Conservation (phyloP, 2,888 invertebrate genomes). For the Apamea anceps region DNA sequence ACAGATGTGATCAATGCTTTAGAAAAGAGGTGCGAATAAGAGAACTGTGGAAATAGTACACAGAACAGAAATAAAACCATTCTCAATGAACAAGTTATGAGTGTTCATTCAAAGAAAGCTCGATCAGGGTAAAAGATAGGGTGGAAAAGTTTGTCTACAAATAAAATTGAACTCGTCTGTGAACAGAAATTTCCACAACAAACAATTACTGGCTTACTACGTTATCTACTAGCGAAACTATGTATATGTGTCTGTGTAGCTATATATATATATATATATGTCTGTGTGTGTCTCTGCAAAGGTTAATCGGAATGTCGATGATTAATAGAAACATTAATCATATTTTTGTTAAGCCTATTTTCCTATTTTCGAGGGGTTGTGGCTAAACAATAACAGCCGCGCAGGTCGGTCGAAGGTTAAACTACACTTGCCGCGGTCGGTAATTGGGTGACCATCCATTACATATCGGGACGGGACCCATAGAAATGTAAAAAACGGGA, state of each 20-base stretch:
- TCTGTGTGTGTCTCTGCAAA: slow-evolving; percentile 20
- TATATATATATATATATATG: too few species aligned
- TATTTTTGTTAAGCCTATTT: slow-evolving; percentile 8
- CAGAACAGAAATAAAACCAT: background rate
- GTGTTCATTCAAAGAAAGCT: slow-evolving; percentile 3
- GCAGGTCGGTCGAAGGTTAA: background rate
- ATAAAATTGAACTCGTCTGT: slow-evolving; percentile 24
- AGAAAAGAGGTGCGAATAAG: background rate
- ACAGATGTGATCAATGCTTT: background rate
- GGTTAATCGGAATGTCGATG: slow-evolving; percentile 28
- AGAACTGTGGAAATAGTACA: too few species aligned
- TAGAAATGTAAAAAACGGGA: too few species aligned
- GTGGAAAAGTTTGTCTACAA: slow-evolving; percentile 32
- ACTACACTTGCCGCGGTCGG: background rate
- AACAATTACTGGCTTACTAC: slow-evolving; percentile 48
- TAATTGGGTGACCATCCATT: background rate
- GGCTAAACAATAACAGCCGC: too few species aligned
- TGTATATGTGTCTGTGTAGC: too few species aligned
- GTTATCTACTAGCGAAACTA: slow-evolving; percentile 26
- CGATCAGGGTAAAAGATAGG: background rate
- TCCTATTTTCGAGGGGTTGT: background rate
- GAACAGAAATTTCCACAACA: slow-evolving; percentile 57
- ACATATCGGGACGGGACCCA: too few species aligned
- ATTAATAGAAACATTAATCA: slow-evolving; percentile 24
- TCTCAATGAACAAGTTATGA: background rate